Evolutionary conservation across 2,797 vertebrate genomes (phyloP).

Genomic region (Betta splendens): DNA sequence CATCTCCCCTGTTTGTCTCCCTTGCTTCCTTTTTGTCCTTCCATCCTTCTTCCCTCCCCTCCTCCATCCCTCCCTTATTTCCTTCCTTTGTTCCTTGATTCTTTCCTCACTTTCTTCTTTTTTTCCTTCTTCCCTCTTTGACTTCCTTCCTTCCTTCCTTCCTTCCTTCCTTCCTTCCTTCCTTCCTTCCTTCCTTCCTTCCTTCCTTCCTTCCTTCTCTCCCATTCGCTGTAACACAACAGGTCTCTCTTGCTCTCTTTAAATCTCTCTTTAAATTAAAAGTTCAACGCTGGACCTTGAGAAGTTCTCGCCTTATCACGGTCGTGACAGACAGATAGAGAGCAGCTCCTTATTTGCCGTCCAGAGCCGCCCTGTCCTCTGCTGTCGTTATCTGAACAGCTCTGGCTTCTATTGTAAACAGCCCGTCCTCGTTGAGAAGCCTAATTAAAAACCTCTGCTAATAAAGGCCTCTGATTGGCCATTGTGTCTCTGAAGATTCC

Average conservation of each 20-base stretch:
- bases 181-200: not conserved
- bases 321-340: conserved; percentile 51
- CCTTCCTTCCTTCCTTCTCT: not conserved
- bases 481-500: conserved; percentile 65
- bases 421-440: conserved; percentile 56
- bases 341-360: conserved; percentile 49
- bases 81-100: too few species aligned
- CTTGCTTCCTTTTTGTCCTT: too few species aligned
- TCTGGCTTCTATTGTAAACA: conserved; percentile 65
- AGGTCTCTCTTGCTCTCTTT: not conserved
- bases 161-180: too few species aligned
- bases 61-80: too few species aligned
- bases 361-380: conserved; percentile 47
- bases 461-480: conserved; percentile 64
- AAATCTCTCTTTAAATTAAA: conserved; percentile 42
- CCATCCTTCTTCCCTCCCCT: too few species aligned
- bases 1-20: too few species aligned
- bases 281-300: conserved; percentile 50
- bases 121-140: too few species aligned
- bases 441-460: conserved; percentile 71
- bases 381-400: conserved; percentile 52
- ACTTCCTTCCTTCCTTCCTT: too few species aligned
- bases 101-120: too few species aligned
- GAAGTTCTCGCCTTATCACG: conserved; percentile 50
- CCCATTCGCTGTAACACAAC: too few species aligned